Percentiles rank a stretch among this genome's conserved stretches.
These are phyloP conservation scores for Papilio dardanus DNA, from an alignment of 1,140 invertebrate species.

Conservation along the genomic window DNA sequence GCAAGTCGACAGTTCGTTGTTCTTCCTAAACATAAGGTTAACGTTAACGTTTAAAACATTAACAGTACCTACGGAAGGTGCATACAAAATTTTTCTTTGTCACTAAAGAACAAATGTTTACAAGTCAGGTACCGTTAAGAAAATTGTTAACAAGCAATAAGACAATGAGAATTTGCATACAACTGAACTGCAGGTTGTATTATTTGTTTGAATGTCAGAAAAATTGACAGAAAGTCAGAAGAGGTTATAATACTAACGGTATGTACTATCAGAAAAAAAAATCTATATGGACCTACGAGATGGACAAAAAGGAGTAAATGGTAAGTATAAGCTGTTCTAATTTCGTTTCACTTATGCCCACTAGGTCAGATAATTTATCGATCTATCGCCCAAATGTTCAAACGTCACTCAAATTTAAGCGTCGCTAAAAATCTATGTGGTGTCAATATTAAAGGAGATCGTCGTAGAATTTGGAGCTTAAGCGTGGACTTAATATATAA, in stretches of 20 bases:
- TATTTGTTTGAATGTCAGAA: neutral
- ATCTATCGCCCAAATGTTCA: too few species aligned
- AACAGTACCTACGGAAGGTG: neutral
- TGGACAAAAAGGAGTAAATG: too few species aligned
- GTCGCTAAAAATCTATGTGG: too few species aligned
- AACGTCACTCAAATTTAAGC: too few species aligned
- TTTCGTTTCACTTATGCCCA: too few species aligned
- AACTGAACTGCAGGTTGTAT: neutral
- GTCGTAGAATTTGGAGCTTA: too few species aligned
- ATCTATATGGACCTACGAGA: too few species aligned
- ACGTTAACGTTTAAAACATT: neutral
- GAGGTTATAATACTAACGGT: neutral
- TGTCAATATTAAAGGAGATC: too few species aligned
- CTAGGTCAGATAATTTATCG: too few species aligned
- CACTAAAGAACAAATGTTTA: neutral
- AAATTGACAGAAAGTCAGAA: neutral
- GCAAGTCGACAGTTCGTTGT: neutral
- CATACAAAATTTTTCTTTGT: constrained; percentile 3
- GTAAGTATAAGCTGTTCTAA: too few species aligned
- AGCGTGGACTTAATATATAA: too few species aligned
- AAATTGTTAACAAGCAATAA: neutral
- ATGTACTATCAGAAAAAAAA: too few species aligned
- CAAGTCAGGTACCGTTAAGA: neutral
- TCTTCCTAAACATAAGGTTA: neutral
- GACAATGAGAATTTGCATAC: constrained; percentile 4